Conservation (phyloP, 2,797 vertebrate genomes). For the Glossophaga mutica region DNA sequence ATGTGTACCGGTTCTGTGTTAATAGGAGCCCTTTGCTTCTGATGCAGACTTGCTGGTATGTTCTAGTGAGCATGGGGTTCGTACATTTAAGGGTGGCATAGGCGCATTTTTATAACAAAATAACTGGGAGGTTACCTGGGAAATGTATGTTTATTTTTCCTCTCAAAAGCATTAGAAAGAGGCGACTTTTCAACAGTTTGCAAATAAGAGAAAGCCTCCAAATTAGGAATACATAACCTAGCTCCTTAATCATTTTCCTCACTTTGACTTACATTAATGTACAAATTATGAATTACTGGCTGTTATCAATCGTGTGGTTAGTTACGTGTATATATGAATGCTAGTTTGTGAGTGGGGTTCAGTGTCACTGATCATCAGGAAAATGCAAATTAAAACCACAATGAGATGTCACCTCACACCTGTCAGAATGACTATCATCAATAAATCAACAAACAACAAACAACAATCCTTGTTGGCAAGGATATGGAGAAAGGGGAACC, state of each 20-base stretch:
- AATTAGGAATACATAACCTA: neutral
- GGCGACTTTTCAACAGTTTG: neutral
- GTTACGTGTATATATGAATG: neutral
- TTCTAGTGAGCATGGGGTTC: neutral
- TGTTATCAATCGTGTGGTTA: neutral
- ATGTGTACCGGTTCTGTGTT: neutral
- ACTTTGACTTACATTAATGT: neutral
- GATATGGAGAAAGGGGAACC: too few relatives aligned
- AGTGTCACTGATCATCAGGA: too few relatives aligned
- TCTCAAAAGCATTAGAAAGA: neutral
- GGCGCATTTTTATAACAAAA: neutral
- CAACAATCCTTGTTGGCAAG: too few relatives aligned
- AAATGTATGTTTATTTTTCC: neutral
- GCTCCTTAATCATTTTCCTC: neutral
- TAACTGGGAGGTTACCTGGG: neutral
- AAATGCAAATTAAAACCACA: too few relatives aligned
- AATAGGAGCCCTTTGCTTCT: neutral
- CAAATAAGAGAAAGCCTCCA: neutral
- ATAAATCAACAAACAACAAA: too few relatives aligned
- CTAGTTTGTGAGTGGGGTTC: neutral
- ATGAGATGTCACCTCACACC: too few relatives aligned
- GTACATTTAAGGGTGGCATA: neutral
- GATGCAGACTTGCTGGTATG: neutral
- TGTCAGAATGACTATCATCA: too few relatives aligned
- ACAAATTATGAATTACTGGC: neutral